Percentiles rank a stretch among this genome's conserved stretches.
These are phyloP conservation scores for Copidosoma aretas DNA, from an alignment of 2,888 invertebrate species.

Conservation along the genomic window DNA sequence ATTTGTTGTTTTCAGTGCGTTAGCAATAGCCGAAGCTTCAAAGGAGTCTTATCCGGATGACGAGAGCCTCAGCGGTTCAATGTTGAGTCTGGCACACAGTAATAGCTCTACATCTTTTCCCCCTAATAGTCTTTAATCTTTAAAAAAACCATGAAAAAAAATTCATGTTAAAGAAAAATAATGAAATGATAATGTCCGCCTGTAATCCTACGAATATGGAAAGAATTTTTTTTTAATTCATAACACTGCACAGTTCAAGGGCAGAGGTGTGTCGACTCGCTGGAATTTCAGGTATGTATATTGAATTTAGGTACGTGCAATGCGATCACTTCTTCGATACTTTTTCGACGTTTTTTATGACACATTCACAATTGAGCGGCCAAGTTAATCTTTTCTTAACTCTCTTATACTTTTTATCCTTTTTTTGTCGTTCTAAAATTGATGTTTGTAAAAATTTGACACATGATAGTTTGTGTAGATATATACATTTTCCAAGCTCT, in stretches of 20 bases:
- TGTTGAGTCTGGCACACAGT: constrained; percentile 93
- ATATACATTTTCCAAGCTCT: constrained; percentile 24
- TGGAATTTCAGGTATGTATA: constrained; percentile 54
- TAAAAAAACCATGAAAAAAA: constrained; percentile 49
- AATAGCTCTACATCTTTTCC: constrained; percentile 93
- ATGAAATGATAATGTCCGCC: constrained; percentile 52
- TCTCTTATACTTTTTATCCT: constrained; percentile 18
- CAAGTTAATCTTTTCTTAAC: constrained; percentile 37
- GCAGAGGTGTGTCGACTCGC: constrained; percentile 43
- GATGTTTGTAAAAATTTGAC: constrained; percentile 37
- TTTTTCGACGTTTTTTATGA: constrained; percentile 27
- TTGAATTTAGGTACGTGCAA: constrained; percentile 50
- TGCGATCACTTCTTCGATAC: constrained; percentile 32
- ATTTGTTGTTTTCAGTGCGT: constrained; percentile 69
- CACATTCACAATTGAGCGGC: constrained; percentile 29
- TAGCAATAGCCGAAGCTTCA: constrained; percentile 91
- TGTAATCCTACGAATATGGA: constrained; percentile 51
- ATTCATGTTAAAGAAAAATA: constrained; percentile 45
- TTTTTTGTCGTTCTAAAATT: constrained; percentile 29
- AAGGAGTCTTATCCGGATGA: constrained; percentile 89
- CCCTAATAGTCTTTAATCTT: constrained; percentile 71
- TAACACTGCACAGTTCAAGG: constrained; percentile 40
- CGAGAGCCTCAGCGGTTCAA: constrained; percentile 92
- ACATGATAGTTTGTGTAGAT: constrained; percentile 39
- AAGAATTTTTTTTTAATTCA: constrained; percentile 49